These are phyloP conservation scores for Zelostemma sp. DNA, from an alignment of 1,140 invertebrate species.

Conservation along the genomic window DNA sequence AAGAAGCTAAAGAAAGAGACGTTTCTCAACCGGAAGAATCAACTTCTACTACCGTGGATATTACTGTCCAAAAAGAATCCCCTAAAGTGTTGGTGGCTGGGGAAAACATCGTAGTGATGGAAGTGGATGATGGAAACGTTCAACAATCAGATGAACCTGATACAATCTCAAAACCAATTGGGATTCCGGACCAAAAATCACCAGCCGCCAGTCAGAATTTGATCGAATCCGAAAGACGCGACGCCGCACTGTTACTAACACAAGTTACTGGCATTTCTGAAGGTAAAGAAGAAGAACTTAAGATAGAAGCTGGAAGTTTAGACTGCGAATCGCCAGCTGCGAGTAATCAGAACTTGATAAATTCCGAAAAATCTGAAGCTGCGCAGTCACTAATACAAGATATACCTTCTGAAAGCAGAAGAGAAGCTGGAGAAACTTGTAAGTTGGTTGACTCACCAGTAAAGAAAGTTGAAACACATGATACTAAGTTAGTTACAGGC, in stretches of 20 bases:
- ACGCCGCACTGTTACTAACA: too few relatives aligned
- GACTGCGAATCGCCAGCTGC: constrained; percentile 9
- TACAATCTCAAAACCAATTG: too few relatives aligned
- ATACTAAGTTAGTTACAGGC: constrained; percentile 61
- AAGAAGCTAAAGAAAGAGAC: constrained; percentile 11
- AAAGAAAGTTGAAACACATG: constrained; percentile 53
- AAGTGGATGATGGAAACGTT: background rate
- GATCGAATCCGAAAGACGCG: too few relatives aligned
- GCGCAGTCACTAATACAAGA: constrained; percentile 54
- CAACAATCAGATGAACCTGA: too few relatives aligned
- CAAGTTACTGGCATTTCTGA: too few relatives aligned
- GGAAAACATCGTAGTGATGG: constrained; percentile 1
- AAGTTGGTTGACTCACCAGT: constrained; percentile 64
- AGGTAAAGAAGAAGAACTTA: constrained; percentile 10
- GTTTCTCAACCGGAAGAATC: constrained; percentile 15
- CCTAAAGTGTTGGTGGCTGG: background rate
- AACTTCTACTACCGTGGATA: background rate
- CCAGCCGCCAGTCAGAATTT: too few relatives aligned
- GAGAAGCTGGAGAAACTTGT: constrained; percentile 56
- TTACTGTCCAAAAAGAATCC: background rate
- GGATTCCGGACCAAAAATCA: too few relatives aligned
- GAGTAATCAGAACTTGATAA: constrained; percentile 47
- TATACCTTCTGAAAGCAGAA: constrained; percentile 13
- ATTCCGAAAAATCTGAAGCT: constrained; percentile 53
- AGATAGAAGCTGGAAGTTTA: background rate